Evolutionary conservation across 1,140 invertebrate species (phyloP), one percentile per base, ranked within the genome.

Genomic region (Metaphire vulgaris): DNA sequence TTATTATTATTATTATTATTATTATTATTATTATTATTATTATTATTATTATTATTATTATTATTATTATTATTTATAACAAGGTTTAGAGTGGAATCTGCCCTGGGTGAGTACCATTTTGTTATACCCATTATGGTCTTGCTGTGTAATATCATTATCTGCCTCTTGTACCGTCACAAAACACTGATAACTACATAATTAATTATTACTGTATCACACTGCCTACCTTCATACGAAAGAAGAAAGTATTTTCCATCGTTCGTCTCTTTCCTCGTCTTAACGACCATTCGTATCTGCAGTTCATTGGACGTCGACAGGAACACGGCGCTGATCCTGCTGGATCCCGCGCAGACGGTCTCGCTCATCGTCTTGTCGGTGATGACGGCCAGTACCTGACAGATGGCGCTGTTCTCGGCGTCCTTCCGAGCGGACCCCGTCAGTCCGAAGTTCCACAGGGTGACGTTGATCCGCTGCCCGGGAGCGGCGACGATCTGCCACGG

Each of bases 401-500:
- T 21, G 41, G 41, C 6, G 41, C 41, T 21, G 21, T 21, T 21
- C 41, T 56, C 6, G 6, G 41, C 41, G 41, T 56, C 41, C 41
- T 56, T 6, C 41, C 6, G 6, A 6, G 6, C 41, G 41, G 41
- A 21, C 6, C 41, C 41, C 6, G 41, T 12, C 6, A 21, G 41
- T 12, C 41, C 41, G 41, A 56, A 56, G 41, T 56, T 21, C 41
- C 41, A 56, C 41, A 56, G 41, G 41, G 41, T 56, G 6, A 56
- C 41, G 41, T 56, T 56, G 41, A 56, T 56, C 6, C 41, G 41
- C 30, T 71, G 30, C 26, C 72, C 76, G 29, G 72, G 72, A n/a
- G n/a, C 21, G 26, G 64, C 72, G 26, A 28, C 64, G 30, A 77
- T 77, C 26, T 67, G 31, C 76, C 76, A 77, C 21, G 76, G 76